Percentiles rank a stretch among this genome's conserved stretches.
Evolutionary conservation across 2,888 invertebrate species (phyloP).

Genomic region (Leucozona laternaria): DNA sequence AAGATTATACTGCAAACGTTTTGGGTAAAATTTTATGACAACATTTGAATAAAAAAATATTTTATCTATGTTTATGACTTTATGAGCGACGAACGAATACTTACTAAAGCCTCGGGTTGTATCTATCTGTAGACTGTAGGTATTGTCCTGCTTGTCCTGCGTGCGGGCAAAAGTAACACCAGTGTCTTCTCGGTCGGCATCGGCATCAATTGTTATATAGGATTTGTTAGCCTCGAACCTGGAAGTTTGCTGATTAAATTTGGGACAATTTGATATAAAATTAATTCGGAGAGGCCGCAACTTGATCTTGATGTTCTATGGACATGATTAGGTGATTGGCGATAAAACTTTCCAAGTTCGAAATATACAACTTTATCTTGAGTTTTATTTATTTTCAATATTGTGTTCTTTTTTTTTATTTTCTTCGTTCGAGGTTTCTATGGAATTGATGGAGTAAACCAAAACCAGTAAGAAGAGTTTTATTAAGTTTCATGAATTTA

Average conservation of each 20-base stretch:
- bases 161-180: neutral
- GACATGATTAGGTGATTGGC: slow-evolving; percentile 12
- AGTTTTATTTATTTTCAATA: neutral
- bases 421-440: no score
- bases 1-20: slow-evolving; percentile 57
- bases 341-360: neutral
- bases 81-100: slow-evolving; percentile 46
- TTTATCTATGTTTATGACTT: slow-evolving; percentile 43
- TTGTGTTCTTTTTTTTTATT: neutral
- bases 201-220: neutral
- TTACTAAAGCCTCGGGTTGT: neutral
- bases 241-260: slow-evolving; percentile 56
- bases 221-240: neutral
- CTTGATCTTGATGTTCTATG: slow-evolving; percentile 11
- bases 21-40: slow-evolving; percentile 48
- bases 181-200: neutral
- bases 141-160: no score
- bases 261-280: slow-evolving; percentile 38
- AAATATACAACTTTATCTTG: neutral
- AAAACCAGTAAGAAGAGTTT: neutral
- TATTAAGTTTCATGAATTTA: neutral
- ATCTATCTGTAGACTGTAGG: no score
- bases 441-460: neutral
- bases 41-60: slow-evolving; percentile 56
- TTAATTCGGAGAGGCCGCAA: slow-evolving; percentile 12